A percentile compares a stretch with the other conserved stretches of the same genome.
Conservation (phyloP, 2,113 vertebrate genomes). For the Solea solea region DNA sequence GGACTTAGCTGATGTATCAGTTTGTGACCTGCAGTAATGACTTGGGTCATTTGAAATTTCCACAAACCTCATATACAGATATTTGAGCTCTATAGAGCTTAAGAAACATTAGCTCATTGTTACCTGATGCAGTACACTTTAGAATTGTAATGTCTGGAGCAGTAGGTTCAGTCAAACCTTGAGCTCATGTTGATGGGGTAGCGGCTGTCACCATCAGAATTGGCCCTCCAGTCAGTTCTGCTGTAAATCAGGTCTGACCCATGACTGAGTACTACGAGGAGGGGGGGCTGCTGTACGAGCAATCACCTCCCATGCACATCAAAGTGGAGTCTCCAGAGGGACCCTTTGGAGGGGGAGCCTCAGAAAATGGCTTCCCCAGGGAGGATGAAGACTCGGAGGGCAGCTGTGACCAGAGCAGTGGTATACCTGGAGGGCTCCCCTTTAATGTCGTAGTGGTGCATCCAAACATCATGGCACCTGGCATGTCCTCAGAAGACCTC, state of each 20-base stretch:
- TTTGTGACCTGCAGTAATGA: conserved; percentile 11
- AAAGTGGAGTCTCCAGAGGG: conserved; percentile 87
- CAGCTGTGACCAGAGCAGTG: conserved; percentile 79
- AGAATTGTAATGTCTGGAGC: conserved; percentile 22
- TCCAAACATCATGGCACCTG: conserved; percentile 82
- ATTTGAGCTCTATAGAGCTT: background rate
- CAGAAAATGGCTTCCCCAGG: conserved; percentile 83
- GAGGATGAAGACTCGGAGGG: conserved; percentile 84
- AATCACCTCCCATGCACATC: conserved; percentile 86
- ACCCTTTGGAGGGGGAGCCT: conserved; percentile 80
- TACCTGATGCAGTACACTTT: conserved; percentile 5
- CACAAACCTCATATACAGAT: background rate
- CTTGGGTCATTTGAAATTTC: background rate
- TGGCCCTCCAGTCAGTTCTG: conserved; percentile 76
- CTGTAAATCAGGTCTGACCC: conserved; percentile 75
- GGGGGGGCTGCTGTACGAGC: conserved; percentile 86
- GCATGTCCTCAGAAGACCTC: conserved; percentile 82
- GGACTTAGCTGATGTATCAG: background rate
- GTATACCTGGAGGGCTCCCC: conserved; percentile 78
- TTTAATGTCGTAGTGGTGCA: conserved; percentile 87
- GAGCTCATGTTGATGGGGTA: conserved; percentile 68
- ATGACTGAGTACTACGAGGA: conserved; percentile 88
- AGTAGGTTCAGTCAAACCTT: conserved; percentile 15
- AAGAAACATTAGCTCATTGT: conserved; percentile 10
- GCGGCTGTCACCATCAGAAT: conserved; percentile 67